These are phyloP conservation scores for Bombus balteatus DNA, from an alignment of 1,140 invertebrate genomes.

Conservation along the genomic window DNA sequence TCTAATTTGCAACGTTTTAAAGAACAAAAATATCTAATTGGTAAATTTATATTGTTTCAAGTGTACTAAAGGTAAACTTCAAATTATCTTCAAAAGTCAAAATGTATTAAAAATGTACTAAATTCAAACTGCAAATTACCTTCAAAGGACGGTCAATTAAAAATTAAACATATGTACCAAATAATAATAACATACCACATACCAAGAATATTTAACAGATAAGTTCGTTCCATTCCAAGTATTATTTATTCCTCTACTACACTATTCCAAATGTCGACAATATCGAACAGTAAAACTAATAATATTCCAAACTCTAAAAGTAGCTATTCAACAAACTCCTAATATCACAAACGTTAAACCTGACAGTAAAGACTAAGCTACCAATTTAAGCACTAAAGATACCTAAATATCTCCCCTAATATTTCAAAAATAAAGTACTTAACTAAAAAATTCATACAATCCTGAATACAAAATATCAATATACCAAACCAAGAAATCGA, in stretches of 20 bases:
- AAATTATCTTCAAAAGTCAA: too few species aligned
- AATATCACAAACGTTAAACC: background rate
- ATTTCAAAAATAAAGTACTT: background rate
- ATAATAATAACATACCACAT: background rate
- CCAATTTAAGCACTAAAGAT: background rate
- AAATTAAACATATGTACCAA: background rate
- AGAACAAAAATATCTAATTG: background rate
- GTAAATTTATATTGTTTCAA: background rate
- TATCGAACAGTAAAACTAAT: background rate
- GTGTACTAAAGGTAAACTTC: too few species aligned
- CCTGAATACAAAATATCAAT: background rate
- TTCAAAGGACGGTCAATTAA: background rate
- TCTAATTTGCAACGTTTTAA: background rate
- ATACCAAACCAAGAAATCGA: background rate
- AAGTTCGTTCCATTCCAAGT: background rate
- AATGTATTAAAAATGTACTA: too few species aligned
- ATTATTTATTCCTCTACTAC: background rate
- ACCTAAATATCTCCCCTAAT: background rate
- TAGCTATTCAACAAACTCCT: background rate
- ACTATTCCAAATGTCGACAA: background rate
- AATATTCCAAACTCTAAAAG: background rate
- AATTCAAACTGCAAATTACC: too few species aligned
- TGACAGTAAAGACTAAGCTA: background rate
- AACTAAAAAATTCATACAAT: background rate
- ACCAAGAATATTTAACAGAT: background rate